Evolutionary conservation across 2,888 invertebrate species (phyloP).

Genomic region (Protodeltote pygarga): DNA sequence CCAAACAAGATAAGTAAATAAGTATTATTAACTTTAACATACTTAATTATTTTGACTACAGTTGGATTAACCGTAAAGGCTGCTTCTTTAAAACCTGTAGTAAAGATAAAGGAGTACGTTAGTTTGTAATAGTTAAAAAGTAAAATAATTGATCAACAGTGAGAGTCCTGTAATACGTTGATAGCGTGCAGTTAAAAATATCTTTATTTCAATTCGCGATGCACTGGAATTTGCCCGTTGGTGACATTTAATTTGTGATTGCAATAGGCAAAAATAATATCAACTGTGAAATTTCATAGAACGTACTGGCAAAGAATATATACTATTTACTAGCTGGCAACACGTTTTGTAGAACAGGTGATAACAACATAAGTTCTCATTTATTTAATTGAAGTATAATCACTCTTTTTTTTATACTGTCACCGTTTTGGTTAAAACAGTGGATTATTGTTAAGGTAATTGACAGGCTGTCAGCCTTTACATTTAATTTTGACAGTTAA

Average conservation of each 20-base stretch:
- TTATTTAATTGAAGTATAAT: constrained; percentile 17
- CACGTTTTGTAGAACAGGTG: constrained; percentile 28
- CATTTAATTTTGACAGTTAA: no score
- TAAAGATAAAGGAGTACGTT: no score
- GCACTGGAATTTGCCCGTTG: constrained; percentile 33
- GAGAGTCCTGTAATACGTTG: neutral
- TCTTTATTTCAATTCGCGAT: constrained; percentile 15
- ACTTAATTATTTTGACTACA: no score
- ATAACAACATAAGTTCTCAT: constrained; percentile 14
- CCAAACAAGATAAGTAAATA: no score
- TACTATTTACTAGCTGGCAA: neutral
- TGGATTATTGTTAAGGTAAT: neutral
- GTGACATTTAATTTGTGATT: constrained; percentile 39
- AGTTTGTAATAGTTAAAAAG: no score
- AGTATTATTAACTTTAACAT: no score
- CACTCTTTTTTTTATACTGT: constrained; percentile 2
- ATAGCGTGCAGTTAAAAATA: constrained; percentile 13
- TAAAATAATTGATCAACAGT: no score
- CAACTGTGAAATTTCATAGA: constrained; percentile 30
- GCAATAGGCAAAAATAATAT: constrained; percentile 30
- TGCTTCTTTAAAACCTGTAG: no score
- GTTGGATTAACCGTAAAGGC: no score
- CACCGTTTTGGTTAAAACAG: neutral
- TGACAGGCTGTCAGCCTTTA: neutral
- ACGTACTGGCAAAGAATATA: neutral